These are phyloP conservation scores for Sebastes hopkinsi DNA, from an alignment of 2,797 vertebrate species.

Conservation along the genomic window DNA sequence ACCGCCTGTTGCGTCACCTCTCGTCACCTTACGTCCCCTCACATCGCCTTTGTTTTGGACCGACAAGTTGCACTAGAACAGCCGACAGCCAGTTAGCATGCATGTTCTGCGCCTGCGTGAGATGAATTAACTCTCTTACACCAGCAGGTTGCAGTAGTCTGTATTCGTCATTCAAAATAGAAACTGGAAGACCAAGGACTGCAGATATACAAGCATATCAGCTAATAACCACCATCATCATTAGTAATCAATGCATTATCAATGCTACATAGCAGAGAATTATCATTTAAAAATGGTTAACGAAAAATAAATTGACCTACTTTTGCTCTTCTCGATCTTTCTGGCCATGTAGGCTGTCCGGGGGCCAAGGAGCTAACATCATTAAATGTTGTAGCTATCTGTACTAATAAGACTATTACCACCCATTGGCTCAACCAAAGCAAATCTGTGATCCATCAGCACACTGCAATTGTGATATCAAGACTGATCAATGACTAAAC, in stretches of 20 bases:
- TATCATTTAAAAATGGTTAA: neutral
- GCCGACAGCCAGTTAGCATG: too few relatives aligned
- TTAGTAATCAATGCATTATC: neutral
- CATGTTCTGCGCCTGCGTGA: too few relatives aligned
- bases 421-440: neutral
- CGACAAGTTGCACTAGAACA: too few relatives aligned
- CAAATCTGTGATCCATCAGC: neutral
- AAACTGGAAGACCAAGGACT: too few relatives aligned
- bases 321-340: neutral
- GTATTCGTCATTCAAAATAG: too few relatives aligned
- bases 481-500: neutral
- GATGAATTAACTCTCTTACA: too few relatives aligned
- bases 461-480: neutral
- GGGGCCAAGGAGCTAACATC: neutral
- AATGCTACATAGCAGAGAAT: neutral
- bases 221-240: neutral
- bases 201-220: neutral
- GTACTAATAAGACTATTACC: neutral
- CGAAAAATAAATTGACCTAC: neutral
- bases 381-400: neutral
- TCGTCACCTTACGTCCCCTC: too few relatives aligned
- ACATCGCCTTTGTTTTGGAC: too few relatives aligned
- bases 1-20: too few relatives aligned
- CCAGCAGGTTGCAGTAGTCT: too few relatives aligned
- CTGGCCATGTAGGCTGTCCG: neutral